Base-by-base conservation (phyloP, 1,140 invertebrate genomes). In the Cylas formicarius region DNA sequence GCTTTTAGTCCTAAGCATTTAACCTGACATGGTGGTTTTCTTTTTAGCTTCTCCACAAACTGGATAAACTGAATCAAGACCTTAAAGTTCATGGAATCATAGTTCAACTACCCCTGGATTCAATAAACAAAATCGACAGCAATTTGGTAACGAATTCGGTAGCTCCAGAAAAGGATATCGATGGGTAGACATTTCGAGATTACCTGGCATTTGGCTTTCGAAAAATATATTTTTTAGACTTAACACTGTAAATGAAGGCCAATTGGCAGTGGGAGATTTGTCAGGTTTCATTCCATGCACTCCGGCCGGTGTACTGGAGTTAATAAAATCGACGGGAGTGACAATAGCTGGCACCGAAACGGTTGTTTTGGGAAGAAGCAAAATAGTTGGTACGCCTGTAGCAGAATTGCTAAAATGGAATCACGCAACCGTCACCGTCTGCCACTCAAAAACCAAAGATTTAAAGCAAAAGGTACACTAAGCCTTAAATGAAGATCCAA, bases 381-480 rank as follows among this genome's bases (percentile, higher is more conserved):
- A 97, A 72, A 98, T 99, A 61, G 94, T 99, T 4, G 96, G 96
- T 16, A 90, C 91, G 0, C 96, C 96, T 1, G 85, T 89, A 38
- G 78, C 92, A 0, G 91, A 97, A 69, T 70, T 99, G 8, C 73
- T 99, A 5, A 90, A 95, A 66, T 99, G 94, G 94, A 78, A 94
- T 42, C 74, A 99, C 72, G 93, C 93, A 1, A 98, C 94, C 2
- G 93, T 98, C 1, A 97, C 92, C 6, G 78, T 96, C 21, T 98
- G 95, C 58, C 96, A 99, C 69, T 97, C 94, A 0, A 88, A 81
- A 70, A 98, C 95, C 0, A 80, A 79, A 56, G 78, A 95, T 67
- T 70, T 97, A 21, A 74, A 80, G 34, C 72, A 79, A 67, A 75
- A 86, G 53, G 90, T 93, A 66, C 62, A 67, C 62, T 14, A 29